Percentiles rank a stretch among this genome's conserved stretches.
Conservation (phyloP, 2,888 invertebrate species). For the Charanyca ferruginea region DNA sequence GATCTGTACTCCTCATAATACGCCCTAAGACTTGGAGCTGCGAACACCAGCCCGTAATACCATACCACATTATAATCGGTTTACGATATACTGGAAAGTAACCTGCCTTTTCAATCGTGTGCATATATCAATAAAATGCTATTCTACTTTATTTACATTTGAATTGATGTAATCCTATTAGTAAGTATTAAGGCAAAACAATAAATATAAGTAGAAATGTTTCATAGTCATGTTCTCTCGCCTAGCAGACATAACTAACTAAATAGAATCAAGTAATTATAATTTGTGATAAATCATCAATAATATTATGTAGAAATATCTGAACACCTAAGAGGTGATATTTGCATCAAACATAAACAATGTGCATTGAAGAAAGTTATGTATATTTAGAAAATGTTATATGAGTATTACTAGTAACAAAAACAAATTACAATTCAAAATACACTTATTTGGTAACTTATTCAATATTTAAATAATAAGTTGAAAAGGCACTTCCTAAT, state of each 20-base stretch:
- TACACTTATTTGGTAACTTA: conserved; percentile 77
- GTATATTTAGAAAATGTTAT: conserved; percentile 37
- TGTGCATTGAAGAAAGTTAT: conserved; percentile 38
- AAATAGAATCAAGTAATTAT: conserved; percentile 22
- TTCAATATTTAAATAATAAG: conserved; percentile 64
- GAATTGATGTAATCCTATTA: conserved; percentile 44
- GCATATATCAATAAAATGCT: conserved; percentile 33
- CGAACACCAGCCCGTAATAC: no score
- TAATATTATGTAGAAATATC: background rate
- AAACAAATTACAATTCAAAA: conserved; percentile 48
- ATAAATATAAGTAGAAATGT: conserved; percentile 25
- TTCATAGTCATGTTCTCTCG: conserved; percentile 18
- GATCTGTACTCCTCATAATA: no score
- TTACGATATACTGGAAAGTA: no score
- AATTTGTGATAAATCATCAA: conserved; percentile 21
- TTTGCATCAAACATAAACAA: conserved; percentile 30
- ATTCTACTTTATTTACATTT: conserved; percentile 33
- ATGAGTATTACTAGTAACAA: conserved; percentile 61
- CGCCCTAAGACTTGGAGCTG: no score
- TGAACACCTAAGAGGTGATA: conserved; percentile 1
- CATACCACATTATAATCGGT: no score
- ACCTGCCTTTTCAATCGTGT: background rate
- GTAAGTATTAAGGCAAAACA: conserved; percentile 46
- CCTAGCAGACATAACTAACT: conserved; percentile 15
- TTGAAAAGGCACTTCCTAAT: conserved; percentile 83